A percentile compares a stretch with the other conserved stretches of the same genome.
Evolutionary conservation across 2,888 invertebrate genomes (phyloP).

Genomic region (Cerceris rybyensis): DNA sequence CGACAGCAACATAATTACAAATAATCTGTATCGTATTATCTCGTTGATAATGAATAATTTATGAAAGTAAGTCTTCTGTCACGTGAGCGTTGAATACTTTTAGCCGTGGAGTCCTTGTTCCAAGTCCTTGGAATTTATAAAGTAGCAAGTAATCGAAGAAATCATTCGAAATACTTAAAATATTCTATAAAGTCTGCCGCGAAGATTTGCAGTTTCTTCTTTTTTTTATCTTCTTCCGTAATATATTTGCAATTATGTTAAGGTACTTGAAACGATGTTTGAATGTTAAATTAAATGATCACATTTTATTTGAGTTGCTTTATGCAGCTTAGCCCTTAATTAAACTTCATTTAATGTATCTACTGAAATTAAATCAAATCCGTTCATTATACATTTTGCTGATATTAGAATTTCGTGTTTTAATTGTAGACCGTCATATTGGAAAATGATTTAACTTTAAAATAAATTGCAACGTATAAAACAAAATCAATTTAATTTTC

Average conservation of each 20-base stretch:
- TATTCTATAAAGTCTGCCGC: neutral
- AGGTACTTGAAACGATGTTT: conserved; percentile 8
- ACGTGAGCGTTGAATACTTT: conserved; percentile 19
- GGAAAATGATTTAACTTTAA: neutral
- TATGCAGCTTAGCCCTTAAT: neutral
- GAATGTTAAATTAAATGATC: conserved; percentile 23
- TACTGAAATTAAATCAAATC: neutral
- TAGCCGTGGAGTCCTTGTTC: conserved; percentile 11
- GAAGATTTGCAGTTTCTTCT: conserved; percentile 5
- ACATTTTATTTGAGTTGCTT: conserved; percentile 18
- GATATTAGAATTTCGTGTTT: neutral
- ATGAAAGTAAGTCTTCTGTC: conserved; percentile 23
- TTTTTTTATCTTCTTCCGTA: neutral
- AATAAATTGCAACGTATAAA: neutral
- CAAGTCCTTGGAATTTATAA: conserved; percentile 1
- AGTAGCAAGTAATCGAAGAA: neutral
- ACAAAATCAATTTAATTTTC: neutral
- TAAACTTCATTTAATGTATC: neutral
- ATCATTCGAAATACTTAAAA: neutral
- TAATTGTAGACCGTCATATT: conserved; percentile 9
- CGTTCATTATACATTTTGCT: neutral
- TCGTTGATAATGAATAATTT: conserved; percentile 17
- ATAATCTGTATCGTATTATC: conserved; percentile 37
- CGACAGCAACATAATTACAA: conserved; percentile 27
- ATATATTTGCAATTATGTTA: neutral